Evolutionary conservation across 1,140 invertebrate species (phyloP).

Genomic region (Neocloeon triangulifer): DNA sequence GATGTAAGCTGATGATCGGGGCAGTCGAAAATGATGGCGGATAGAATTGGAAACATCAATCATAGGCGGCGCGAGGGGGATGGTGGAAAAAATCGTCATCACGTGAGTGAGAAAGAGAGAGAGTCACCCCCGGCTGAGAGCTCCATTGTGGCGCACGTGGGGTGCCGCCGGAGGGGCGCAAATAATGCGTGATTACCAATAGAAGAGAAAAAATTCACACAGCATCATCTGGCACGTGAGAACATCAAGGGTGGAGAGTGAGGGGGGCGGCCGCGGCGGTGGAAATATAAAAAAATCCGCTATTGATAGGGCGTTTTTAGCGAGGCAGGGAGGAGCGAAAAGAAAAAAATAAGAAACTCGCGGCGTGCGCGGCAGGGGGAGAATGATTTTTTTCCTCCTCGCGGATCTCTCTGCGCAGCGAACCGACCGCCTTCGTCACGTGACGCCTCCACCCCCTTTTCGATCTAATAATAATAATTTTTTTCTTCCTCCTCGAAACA

Average conservation of each 20-base stretch:
- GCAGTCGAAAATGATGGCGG: too few species aligned
- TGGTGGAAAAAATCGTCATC: background rate
- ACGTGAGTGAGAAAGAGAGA: background rate
- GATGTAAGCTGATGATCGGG: too few species aligned
- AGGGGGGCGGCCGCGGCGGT: slow-evolving; percentile 5
- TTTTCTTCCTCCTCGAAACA: too few species aligned
- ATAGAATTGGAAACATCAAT: too few species aligned
- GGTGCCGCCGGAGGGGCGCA: too few species aligned
- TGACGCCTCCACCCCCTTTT: background rate
- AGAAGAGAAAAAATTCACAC: too few species aligned
- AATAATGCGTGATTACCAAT: too few species aligned
- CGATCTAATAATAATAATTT: too few species aligned
- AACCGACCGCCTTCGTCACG: background rate
- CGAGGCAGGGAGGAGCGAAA: slow-evolving; percentile 1
- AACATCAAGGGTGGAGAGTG: slow-evolving; percentile 7
- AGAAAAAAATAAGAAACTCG: slow-evolving; percentile 5
- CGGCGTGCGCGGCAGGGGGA: slow-evolving; percentile 2
- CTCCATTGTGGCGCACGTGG: too few species aligned
- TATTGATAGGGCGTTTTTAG: slow-evolving; percentile 15
- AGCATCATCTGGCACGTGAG: background rate
- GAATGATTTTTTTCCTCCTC: background rate
- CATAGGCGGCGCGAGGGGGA: too few species aligned
- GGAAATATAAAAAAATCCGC: slow-evolving; percentile 15
- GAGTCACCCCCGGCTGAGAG: too few species aligned
- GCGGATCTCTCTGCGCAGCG: background rate